Percentiles rank a stretch among this genome's conserved stretches.
Evolutionary conservation across 2,113 vertebrate species (phyloP).

Genomic region (Pyrgilauda ruficollis): DNA sequence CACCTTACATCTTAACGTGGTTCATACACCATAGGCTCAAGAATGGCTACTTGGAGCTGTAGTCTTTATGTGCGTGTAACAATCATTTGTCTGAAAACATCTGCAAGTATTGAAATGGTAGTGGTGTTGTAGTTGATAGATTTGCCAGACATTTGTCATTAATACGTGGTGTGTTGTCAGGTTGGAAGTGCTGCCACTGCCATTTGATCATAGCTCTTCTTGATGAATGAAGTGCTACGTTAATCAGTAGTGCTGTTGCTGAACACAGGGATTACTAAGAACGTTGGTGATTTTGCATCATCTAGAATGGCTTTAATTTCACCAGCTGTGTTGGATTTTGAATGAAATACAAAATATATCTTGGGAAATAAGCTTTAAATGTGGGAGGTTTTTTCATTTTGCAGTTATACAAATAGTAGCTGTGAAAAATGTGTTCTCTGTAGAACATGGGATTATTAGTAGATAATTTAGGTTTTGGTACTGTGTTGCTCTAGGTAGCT

Average conservation of each 20-base stretch:
- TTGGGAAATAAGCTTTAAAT: background rate
- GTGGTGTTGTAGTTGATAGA: background rate
- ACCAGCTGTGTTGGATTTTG: background rate
- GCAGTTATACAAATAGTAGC: background rate
- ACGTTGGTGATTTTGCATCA: background rate
- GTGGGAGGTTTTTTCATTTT: background rate
- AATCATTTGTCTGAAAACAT: background rate
- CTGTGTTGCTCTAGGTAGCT: background rate
- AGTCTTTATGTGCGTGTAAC: background rate
- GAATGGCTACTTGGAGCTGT: accelerated
- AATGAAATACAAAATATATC: background rate
- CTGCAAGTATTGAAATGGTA: background rate
- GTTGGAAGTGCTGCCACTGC: background rate
- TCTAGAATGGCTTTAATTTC: background rate
- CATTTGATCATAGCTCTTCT: background rate
- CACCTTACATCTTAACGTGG: background rate
- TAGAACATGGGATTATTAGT: background rate
- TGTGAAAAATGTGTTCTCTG: background rate
- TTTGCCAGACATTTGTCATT: background rate
- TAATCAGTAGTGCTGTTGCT: background rate
- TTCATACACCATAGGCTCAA: background rate
- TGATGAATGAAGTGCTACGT: background rate
- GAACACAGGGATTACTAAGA: background rate
- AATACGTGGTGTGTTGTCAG: background rate
- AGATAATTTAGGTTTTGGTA: background rate